A percentile compares a stretch with the other conserved stretches of the same genome.
Evolutionary conservation across 2,113 vertebrate species (phyloP).

Genomic region (Hymenochirus boettgeri): DNA sequence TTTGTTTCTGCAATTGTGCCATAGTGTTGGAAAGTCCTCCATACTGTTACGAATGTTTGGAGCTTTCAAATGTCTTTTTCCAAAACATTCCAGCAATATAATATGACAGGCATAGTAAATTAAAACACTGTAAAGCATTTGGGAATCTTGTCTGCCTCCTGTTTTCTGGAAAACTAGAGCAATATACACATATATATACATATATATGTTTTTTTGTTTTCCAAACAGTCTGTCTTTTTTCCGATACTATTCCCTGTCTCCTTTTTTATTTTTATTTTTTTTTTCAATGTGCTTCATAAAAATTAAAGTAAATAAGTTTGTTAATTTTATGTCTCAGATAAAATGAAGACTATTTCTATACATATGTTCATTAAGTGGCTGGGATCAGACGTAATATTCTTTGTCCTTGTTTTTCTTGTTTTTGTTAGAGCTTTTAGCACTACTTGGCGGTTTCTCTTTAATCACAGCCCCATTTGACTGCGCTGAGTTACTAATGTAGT

Average conservation of each 20-base stretch:
- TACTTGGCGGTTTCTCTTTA: slow-evolving; percentile 92
- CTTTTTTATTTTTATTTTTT: slow-evolving; percentile 56
- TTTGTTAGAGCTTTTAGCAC: slow-evolving; percentile 86
- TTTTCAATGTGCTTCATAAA: slow-evolving; percentile 78
- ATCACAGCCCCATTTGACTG: slow-evolving; percentile 95
- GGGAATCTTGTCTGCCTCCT: slow-evolving; percentile 71
- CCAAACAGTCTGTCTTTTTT: slow-evolving; percentile 75
- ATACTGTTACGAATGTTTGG: slow-evolving; percentile 76
- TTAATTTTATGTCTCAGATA: slow-evolving; percentile 78
- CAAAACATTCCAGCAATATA: slow-evolving; percentile 87
- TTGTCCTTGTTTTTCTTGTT: slow-evolving; percentile 99
- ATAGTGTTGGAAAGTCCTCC: slow-evolving; percentile 64
- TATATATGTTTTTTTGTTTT: slow-evolving; percentile 49
- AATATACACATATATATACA: background rate
- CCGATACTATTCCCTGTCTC: slow-evolving; percentile 77
- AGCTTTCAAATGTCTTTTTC: slow-evolving; percentile 69
- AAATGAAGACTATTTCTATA: slow-evolving; percentile 94
- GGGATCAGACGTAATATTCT: slow-evolving; percentile 97
- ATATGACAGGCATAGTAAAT: slow-evolving; percentile 86
- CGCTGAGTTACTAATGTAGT: slow-evolving; percentile 99
- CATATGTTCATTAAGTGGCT: slow-evolving; percentile 70
- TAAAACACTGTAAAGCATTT: slow-evolving; percentile 79
- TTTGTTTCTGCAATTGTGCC: slow-evolving; percentile 59
- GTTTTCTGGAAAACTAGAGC: slow-evolving; percentile 58
- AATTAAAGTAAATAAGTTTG: slow-evolving; percentile 81